Percentiles rank a stretch among this genome's conserved stretches.
Evolutionary conservation across 2,113 vertebrate species (phyloP).

Genomic region (Pelodiscus sinensis): DNA sequence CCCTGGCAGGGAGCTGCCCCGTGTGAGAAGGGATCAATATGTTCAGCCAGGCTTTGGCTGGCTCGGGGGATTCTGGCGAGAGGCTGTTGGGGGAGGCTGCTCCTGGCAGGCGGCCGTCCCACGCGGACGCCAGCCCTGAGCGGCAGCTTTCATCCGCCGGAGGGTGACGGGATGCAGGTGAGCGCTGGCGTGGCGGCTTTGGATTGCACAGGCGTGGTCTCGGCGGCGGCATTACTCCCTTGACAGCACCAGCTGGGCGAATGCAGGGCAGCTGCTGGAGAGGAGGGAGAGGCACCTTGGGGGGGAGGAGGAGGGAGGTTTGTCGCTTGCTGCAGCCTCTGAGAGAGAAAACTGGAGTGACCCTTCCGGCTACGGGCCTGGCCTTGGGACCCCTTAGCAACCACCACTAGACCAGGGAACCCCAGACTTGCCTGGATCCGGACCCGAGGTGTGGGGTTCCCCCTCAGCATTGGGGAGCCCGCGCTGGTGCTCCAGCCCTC

Average conservation of each 20-base stretch:
- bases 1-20: background rate
- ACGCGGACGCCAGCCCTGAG: background rate
- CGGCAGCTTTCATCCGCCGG: background rate
- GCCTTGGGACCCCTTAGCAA: background rate
- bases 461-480: too few relatives aligned
- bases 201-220: background rate
- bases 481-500: too few relatives aligned
- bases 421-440: too few relatives aligned
- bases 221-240: background rate
- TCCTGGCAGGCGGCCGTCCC: background rate
- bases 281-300: background rate
- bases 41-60: background rate
- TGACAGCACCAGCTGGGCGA: conserved; percentile 12
- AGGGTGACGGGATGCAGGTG: background rate
- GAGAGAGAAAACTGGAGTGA: background rate
- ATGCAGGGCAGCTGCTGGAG: background rate
- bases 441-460: too few relatives aligned
- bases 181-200: background rate
- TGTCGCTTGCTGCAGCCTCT: background rate
- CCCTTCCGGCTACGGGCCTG: background rate
- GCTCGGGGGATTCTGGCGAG: background rate
- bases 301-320: background rate
- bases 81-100: background rate
- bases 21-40: background rate
- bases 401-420: background rate